Conservation (phyloP, 2,797 vertebrate species). For the Numenius phaeopus region DNA sequence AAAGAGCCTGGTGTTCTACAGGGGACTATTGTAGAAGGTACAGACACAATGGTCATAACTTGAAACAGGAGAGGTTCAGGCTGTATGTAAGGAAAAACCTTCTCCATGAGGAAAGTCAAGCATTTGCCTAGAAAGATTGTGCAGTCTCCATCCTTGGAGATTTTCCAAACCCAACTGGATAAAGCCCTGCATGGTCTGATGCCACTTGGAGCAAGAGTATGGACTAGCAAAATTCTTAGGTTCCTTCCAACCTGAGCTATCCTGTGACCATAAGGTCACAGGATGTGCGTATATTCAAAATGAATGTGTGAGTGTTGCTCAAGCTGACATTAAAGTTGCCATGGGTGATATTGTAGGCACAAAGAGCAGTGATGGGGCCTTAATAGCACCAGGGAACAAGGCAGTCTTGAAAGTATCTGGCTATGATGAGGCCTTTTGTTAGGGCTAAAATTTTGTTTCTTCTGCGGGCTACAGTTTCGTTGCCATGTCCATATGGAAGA, state of each 20-base stretch:
- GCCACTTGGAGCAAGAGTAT: not conserved
- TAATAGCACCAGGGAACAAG: not conserved
- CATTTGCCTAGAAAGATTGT: not conserved
- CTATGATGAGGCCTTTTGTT: not conserved
- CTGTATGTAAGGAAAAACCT: not conserved
- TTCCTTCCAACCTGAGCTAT: not conserved
- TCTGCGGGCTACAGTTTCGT: not conserved
- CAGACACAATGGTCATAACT: not conserved
- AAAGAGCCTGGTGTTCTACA: not conserved
- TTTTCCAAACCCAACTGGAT: not conserved
- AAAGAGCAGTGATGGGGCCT: not conserved
- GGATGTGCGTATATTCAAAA: not conserved
- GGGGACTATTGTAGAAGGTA: not conserved
- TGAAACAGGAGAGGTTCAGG: not conserved
- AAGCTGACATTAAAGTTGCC: not conserved
- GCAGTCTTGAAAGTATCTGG: not conserved
- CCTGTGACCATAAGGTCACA: not conserved
- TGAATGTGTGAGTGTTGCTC: rapidly evolving
- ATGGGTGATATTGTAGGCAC: not conserved
- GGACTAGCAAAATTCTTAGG: not conserved
- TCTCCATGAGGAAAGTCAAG: not conserved
- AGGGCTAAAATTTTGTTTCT: not conserved
- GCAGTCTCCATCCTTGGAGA: not conserved
- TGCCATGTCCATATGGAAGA: not conserved
- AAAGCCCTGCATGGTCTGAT: not conserved